Evolutionary conservation across 2,888 invertebrate species (phyloP).

Genomic region (Emmelina monodactyla): DNA sequence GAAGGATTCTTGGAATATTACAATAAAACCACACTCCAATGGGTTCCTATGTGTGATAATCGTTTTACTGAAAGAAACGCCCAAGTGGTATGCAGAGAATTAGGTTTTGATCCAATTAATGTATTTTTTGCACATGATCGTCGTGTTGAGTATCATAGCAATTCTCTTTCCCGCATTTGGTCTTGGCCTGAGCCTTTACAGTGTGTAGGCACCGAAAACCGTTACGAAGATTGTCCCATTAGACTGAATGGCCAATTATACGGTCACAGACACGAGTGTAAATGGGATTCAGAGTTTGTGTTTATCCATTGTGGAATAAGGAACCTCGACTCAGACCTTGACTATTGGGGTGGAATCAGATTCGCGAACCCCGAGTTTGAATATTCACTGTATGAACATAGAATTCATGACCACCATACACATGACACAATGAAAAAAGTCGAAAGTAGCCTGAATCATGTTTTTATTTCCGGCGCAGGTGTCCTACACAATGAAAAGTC

Average conservation of each 20-base stretch:
- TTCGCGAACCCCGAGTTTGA: slow-evolving; percentile 92
- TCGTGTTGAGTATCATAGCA: slow-evolving; percentile 88
- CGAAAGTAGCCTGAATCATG: slow-evolving; percentile 80
- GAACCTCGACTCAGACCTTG: slow-evolving; percentile 69
- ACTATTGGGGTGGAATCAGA: slow-evolving; percentile 97
- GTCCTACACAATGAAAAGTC: slow-evolving; percentile 94
- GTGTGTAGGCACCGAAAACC: slow-evolving; percentile 78
- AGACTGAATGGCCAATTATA: slow-evolving; percentile 89
- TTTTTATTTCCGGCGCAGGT: slow-evolving; percentile 92
- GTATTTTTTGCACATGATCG: slow-evolving; percentile 87
- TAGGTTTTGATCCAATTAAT: slow-evolving; percentile 89
- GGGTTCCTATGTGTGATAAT: slow-evolving; percentile 96
- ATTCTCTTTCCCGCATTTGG: slow-evolving; percentile 86
- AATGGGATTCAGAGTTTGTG: slow-evolving; percentile 90
- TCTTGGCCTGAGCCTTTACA: slow-evolving; percentile 95
- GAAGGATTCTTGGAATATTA: slow-evolving; percentile 95
- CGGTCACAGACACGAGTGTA: slow-evolving; percentile 84
- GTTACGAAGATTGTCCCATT: slow-evolving; percentile 84
- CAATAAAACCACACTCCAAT: slow-evolving; percentile 93
- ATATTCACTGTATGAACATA: slow-evolving; percentile 80
- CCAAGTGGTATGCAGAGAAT: slow-evolving; percentile 93
- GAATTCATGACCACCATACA: slow-evolving; percentile 82
- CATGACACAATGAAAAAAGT: slow-evolving; percentile 73
- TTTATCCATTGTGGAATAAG: slow-evolving; percentile 89
- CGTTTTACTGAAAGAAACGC: slow-evolving; percentile 97